phyloP scores from a whole-genome alignment of 2,113 vertebrate genomes.

The Plestiodon gilberti region DNA sequence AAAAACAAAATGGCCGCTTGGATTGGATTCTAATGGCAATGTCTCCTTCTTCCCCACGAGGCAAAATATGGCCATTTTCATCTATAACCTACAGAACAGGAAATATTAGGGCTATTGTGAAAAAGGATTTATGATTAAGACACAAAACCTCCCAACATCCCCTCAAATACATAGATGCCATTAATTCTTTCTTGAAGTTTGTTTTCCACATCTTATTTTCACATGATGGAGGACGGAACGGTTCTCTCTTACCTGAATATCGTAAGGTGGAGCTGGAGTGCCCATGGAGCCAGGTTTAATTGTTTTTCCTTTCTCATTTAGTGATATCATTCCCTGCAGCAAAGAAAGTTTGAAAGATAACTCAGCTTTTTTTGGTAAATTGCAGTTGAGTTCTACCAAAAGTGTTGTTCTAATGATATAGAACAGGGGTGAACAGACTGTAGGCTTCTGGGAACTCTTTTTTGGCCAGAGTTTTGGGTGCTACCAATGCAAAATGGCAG shows the following conservation, averaged over 20 bases:
- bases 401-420: background rate
- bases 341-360: conserved; percentile 16
- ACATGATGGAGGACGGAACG: background rate
- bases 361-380: background rate
- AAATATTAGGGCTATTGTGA: background rate
- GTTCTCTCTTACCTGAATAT: conserved; percentile 76
- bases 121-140: background rate
- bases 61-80: conserved; percentile 72
- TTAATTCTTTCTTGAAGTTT: background rate
- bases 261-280: conserved; percentile 66
- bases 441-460: no score
- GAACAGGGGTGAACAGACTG: background rate
- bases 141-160: background rate
- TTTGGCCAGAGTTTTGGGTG: no score
- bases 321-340: conserved; percentile 78
- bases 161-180: background rate
- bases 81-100: conserved; percentile 77
- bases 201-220: background rate
- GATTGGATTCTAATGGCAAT: conserved; percentile 76
- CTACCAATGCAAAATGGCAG: no score
- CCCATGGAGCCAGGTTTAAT: conserved; percentile 83
- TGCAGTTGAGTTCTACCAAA: background rate
- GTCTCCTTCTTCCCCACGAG: conserved; percentile 78
- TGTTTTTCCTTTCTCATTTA: conserved; percentile 79
- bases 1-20: conserved; percentile 75